phyloP scores from a whole-genome alignment of 2,797 vertebrate genomes.

The Oophaga sylvatica region DNA sequence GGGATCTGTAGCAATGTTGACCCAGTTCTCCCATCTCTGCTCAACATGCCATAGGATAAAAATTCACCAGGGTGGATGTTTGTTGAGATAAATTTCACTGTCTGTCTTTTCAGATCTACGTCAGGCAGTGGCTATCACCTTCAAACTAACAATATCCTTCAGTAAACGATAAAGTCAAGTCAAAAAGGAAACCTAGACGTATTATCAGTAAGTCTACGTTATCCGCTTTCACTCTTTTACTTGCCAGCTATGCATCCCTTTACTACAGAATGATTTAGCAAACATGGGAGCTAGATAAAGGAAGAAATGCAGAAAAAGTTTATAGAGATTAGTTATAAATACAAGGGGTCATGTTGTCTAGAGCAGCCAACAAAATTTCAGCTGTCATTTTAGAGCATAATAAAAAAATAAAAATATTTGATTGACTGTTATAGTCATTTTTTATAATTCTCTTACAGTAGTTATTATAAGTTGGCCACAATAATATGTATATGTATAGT shows the following conservation, averaged over 20 bases:
- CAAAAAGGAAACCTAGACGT: slow-evolving; percentile 77
- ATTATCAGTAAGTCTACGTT: slow-evolving; percentile 79
- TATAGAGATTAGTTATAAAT: background rate
- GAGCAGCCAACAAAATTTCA: background rate
- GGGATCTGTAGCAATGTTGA: slow-evolving; percentile 47
- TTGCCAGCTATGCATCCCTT: slow-evolving; percentile 77
- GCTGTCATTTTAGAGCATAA: background rate
- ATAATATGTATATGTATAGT: background rate
- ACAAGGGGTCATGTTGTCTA: background rate
- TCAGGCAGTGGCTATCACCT: slow-evolving; percentile 74
- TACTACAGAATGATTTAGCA: slow-evolving; percentile 69
- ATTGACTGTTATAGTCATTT: background rate
- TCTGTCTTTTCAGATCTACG: slow-evolving; percentile 67
- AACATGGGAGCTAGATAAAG: slow-evolving; percentile 4
- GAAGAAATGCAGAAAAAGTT: background rate
- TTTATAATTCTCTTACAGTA: background rate
- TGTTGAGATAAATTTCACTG: slow-evolving; percentile 77
- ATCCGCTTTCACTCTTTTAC: slow-evolving; percentile 76
- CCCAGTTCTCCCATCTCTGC: slow-evolving; percentile 58
- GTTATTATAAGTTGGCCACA: background rate
- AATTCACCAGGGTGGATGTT: slow-evolving; percentile 72
- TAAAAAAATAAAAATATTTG: background rate
- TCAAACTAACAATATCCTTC: slow-evolving; percentile 79
- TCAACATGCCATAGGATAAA: slow-evolving; percentile 66
- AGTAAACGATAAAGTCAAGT: slow-evolving; percentile 79